Base-by-base conservation (phyloP, 2,113 vertebrate genomes). In the Festucalex cinctus region DNA sequence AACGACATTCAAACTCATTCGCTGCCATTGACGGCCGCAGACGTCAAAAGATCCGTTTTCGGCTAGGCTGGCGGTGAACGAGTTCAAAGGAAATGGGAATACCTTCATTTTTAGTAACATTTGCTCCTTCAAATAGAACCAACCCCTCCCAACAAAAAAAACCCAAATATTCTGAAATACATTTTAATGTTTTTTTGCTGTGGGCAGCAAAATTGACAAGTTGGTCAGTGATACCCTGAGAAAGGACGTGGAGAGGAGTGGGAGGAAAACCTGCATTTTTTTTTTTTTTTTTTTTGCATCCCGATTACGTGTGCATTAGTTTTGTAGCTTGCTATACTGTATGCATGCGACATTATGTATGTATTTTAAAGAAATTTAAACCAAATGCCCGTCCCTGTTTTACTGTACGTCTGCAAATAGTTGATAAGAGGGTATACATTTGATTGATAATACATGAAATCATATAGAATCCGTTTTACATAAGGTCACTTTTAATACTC, bases 101-200 rank as follows among this genome's bases (percentile, higher is more conserved):
- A 83, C 88, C 88, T 92, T 92, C 89, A 91, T 90, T 90, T n/a
- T 82, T 7, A 80, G 61, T 35, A 9, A 54, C 65, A 73, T 48
- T 73, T 68, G 58, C 20, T 80, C 79, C 76, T 85, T 85, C 76
- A 80, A 67, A 65, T 48, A 57, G 17, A 54, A 44, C 13, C 14
- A 61, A 19, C 2, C 28, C 32, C 32, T 8, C 22, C 51, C 51
- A 12, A 22, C 10, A 28, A 28, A 26, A n/a, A 22, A 22, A 26
- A 39, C 53, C 1, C 62, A 51, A 39, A 39, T 0, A 10, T 39
- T 1, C 0, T 5, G 13, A 22, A 16, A 61, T 20, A 13, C 20
- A 9, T 61, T 61, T 61, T 32, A 48, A 58, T 9, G 7, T 5
- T 32, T 4, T 57, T 35, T 19, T 43, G n/a, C 13, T 43, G 36